Percentiles rank a stretch among this genome's conserved stretches.
Evolutionary conservation across 1,140 invertebrate species (phyloP).

Genomic region (Hydropsyche tenuis): DNA sequence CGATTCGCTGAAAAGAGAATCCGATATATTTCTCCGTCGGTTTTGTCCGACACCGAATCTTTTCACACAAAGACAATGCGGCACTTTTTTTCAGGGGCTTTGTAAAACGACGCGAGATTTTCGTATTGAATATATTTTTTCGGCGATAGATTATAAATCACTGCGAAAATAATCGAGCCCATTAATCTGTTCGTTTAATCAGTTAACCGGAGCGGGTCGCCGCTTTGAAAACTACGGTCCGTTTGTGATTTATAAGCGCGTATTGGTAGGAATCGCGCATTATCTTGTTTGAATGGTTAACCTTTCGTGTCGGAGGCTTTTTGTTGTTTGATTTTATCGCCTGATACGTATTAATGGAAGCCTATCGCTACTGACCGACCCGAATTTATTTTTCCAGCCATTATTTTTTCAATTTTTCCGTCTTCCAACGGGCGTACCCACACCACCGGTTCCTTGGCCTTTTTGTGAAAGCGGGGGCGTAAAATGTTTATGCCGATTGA

Average conservation of each 20-base stretch:
- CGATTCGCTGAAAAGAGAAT: no score
- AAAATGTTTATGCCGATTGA: background rate
- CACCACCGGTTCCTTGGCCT: no score
- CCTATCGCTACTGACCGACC: background rate
- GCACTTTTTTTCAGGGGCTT: no score
- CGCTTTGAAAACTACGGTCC: slow-evolving; percentile 14
- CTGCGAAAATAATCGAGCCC: slow-evolving; percentile 4
- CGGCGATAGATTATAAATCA: slow-evolving; percentile 18
- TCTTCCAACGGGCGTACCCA: no score
- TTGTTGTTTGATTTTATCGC: slow-evolving; percentile 20
- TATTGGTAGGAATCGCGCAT: slow-evolving; percentile 9
- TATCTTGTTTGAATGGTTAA: slow-evolving; percentile 15
- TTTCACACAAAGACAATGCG: no score
- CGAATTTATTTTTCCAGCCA: background rate
- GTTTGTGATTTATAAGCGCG: slow-evolving; percentile 15
- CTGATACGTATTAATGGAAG: background rate
- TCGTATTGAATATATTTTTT: slow-evolving; percentile 13
- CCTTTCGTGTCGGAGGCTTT: slow-evolving; percentile 15
- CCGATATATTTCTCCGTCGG: no score
- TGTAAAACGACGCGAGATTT: no score
- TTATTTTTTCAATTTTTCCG: background rate
- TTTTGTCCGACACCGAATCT: no score
- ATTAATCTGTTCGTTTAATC: slow-evolving; percentile 12
- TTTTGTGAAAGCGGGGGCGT: background rate
- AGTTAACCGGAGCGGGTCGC: slow-evolving; percentile 9